These are phyloP conservation scores for Ruditapes philippinarum DNA, from an alignment of 1,140 invertebrate species.

Conservation along the genomic window DNA sequence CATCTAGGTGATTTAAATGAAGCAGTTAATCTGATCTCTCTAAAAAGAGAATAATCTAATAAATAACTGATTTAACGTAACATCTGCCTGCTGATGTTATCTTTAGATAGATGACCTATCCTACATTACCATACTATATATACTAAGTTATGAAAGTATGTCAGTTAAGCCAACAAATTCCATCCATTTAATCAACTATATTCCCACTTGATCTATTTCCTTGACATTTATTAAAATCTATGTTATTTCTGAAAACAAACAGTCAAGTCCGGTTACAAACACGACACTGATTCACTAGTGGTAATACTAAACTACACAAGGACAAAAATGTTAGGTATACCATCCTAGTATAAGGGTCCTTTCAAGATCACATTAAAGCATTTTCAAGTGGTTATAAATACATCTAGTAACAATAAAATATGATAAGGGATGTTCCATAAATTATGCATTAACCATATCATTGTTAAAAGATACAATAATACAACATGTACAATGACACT, in stretches of 20 bases:
- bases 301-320: conserved; percentile 2
- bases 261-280: not conserved
- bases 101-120: not conserved
- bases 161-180: no score
- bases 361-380: conserved; percentile 2
- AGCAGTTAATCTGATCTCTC: not conserved
- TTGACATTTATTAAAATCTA: not conserved
- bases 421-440: not conserved
- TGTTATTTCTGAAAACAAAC: not conserved
- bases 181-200: no score
- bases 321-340: not conserved
- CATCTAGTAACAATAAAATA: not conserved
- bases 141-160: no score
- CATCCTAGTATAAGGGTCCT: not conserved
- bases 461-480: no score
- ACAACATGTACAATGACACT: no score
- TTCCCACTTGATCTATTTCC: no score
- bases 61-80: not conserved
- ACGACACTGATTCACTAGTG: not conserved
- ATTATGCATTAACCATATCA: no score
- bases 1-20: not conserved
- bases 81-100: not conserved
- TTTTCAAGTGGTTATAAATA: conserved; percentile 29
- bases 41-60: not conserved
- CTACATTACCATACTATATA: no score